phyloP scores from a whole-genome alignment of 2,888 invertebrate species.

The Epicampocera succincta region DNA sequence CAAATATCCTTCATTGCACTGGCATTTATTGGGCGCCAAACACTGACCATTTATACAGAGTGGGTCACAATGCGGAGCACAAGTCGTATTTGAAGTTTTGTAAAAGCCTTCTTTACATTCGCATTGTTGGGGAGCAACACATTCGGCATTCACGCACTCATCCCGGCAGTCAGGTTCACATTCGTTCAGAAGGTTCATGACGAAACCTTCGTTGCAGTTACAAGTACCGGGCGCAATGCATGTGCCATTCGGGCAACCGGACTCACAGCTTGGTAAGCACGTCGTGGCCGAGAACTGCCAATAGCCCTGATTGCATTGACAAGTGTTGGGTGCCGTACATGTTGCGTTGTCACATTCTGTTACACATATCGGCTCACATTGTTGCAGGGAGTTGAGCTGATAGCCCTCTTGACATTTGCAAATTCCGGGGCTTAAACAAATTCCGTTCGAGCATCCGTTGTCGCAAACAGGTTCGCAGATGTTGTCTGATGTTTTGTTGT shows the following conservation, averaged over 20 bases:
- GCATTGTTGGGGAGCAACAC: slow-evolving; percentile 76
- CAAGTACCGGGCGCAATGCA: slow-evolving; percentile 71
- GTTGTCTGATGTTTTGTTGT: neutral
- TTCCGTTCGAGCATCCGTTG: slow-evolving; percentile 86
- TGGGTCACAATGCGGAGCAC: slow-evolving; percentile 1
- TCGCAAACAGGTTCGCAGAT: slow-evolving; percentile 73
- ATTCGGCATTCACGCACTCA: slow-evolving; percentile 73
- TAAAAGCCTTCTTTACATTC: slow-evolving; percentile 38
- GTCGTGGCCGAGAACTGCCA: neutral
- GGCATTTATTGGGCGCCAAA: slow-evolving; percentile 86
- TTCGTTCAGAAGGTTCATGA: slow-evolving; percentile 52
- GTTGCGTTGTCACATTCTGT: slow-evolving; percentile 74
- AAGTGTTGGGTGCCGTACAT: slow-evolving; percentile 75
- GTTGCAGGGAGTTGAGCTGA: slow-evolving; percentile 28
- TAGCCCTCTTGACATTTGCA: slow-evolving; percentile 74
- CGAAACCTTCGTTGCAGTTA: slow-evolving; percentile 77
- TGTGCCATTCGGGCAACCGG: slow-evolving; percentile 75
- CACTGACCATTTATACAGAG: slow-evolving; percentile 87
- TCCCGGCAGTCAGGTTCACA: slow-evolving; percentile 73
- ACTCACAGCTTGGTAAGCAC: slow-evolving; percentile 64
- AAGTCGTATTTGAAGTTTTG: neutral
- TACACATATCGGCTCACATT: slow-evolving; percentile 67
- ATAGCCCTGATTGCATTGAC: slow-evolving; percentile 72
- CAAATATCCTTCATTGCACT: slow-evolving; percentile 85
- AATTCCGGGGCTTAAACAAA: slow-evolving; percentile 85